Percentiles rank a stretch among this genome's conserved stretches.
phyloP scores from a whole-genome alignment of 1,140 invertebrate species.

The Drosophila murphyi region DNA sequence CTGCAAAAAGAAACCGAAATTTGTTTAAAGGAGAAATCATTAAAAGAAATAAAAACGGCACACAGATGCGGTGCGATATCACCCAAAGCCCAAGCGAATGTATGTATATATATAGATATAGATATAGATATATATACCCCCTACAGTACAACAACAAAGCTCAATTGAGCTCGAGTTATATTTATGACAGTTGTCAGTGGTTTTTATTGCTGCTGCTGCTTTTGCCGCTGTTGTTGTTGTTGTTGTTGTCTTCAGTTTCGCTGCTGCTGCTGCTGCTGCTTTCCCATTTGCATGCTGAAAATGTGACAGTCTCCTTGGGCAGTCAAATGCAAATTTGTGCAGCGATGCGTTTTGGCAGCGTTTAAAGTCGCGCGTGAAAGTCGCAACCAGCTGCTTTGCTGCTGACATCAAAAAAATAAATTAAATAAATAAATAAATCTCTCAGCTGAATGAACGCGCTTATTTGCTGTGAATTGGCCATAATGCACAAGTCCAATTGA shows the following conservation, averaged over 20 bases:
- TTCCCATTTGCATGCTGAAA: slow-evolving; percentile 67
- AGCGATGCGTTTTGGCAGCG: slow-evolving; percentile 73
- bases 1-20: slow-evolving; percentile 44
- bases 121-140: slow-evolving; percentile 5
- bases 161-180: slow-evolving; percentile 79
- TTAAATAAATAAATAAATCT: not conserved
- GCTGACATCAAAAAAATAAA: not conserved
- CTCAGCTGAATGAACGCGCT: too few relatives aligned
- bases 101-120: not conserved
- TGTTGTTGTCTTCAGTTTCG: slow-evolving; percentile 27
- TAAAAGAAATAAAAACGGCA: slow-evolving; percentile 42
- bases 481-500: slow-evolving; percentile 2
- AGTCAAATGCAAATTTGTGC: slow-evolving; percentile 75
- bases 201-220: slow-evolving; percentile 4
- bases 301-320: slow-evolving; percentile 34
- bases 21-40: slow-evolving; percentile 80
- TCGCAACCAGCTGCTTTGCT: slow-evolving; percentile 26
- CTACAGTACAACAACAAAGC: slow-evolving; percentile 50
- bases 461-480: not conserved
- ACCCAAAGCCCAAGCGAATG: slow-evolving; percentile 39
- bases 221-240: slow-evolving; percentile 30
- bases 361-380: slow-evolving; percentile 76
- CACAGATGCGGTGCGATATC: slow-evolving; percentile 58
- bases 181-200: slow-evolving; percentile 75
- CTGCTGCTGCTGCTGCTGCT: slow-evolving; percentile 56